Conservation (phyloP, 2,797 vertebrate species). For the Spizella passerina region DNA sequence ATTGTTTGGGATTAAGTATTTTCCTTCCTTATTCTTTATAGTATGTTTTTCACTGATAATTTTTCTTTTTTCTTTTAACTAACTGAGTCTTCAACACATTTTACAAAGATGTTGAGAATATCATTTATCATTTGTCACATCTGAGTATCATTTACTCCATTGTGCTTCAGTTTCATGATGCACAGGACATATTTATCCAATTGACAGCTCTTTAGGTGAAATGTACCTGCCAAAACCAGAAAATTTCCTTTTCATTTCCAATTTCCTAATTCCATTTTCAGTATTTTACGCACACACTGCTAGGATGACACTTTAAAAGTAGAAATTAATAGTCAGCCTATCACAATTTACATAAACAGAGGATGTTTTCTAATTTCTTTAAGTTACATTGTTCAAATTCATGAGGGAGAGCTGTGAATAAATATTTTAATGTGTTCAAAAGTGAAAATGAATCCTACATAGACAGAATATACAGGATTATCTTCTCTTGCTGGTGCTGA, state of each 20-base stretch:
- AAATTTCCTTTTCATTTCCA: not conserved
- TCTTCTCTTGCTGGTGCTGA: not conserved
- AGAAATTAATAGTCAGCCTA: not conserved
- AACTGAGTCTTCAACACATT: not conserved
- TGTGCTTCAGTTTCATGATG: not conserved
- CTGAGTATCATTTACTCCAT: not conserved
- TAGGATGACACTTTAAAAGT: not conserved
- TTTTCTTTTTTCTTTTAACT: not conserved
- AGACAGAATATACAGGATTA: not conserved
- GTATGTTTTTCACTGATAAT: not conserved
- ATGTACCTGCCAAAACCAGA: not conserved
- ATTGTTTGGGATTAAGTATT: not conserved
- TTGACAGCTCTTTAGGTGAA: not conserved
- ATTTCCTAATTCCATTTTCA: constrained; percentile 1
- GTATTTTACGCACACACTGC: constrained; percentile 27
- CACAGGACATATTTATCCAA: not conserved
- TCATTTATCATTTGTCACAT: not conserved
- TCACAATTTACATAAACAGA: not conserved
- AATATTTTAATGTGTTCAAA: not conserved
- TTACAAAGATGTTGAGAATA: not conserved
- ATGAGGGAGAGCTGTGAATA: not conserved
- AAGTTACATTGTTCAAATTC: not conserved
- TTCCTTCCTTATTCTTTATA: not conserved
- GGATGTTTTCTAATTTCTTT: not conserved
- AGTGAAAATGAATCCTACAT: not conserved